Evolutionary conservation across 2,797 vertebrate genomes (phyloP), one percentile per base, ranked within the genome.

Genomic region (Arnoldichthys spilopterus): DNA sequence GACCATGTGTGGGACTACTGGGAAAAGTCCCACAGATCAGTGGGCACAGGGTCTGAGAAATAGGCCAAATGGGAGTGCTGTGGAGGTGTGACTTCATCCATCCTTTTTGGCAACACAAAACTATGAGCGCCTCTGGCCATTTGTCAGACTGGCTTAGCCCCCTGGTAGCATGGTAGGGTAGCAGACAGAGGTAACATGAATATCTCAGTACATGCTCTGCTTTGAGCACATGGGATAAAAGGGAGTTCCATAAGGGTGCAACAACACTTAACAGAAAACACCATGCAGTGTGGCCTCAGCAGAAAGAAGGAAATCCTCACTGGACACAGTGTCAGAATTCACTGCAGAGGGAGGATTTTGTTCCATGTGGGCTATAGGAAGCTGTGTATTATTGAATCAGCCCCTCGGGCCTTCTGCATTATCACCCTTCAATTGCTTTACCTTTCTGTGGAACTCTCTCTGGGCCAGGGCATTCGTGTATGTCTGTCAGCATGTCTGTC

Each of bases 221-320:
- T 74, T 68, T 79, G 53, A 51, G 22, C 22, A 62, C 18, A 67
- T 9, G 45, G 47, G 49, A 78, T 70, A n/a, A 45, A 77, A 72
- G 15, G 68, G 62, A 61, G 56, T 51, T 61, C 63, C 30, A 49
- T 51, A 61, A 74, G 43, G 28, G 64, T 53, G 63, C 37, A 18
- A 40, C 18, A 40, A 40, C 28, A 67, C 61, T 26, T 56, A 26
- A 28, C 34, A 67, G 51, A 53, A 43, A 73, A 73, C 51, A 40
- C 47, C 45, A 30, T 32, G 18, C 59, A 72, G 49, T 8, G 11
- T 63, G 56, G 58, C 5, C 9, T 4, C 54, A 61, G 20, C 26
- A 70, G 43, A 22, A 30, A 58, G 49, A 47, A 59, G 40, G 4
- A 20, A 77, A 77, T n/a, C 56, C 76, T 43, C 45, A 28, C 58